phyloP scores from a whole-genome alignment of 2,888 invertebrate genomes.

The Orthosia gothica region DNA sequence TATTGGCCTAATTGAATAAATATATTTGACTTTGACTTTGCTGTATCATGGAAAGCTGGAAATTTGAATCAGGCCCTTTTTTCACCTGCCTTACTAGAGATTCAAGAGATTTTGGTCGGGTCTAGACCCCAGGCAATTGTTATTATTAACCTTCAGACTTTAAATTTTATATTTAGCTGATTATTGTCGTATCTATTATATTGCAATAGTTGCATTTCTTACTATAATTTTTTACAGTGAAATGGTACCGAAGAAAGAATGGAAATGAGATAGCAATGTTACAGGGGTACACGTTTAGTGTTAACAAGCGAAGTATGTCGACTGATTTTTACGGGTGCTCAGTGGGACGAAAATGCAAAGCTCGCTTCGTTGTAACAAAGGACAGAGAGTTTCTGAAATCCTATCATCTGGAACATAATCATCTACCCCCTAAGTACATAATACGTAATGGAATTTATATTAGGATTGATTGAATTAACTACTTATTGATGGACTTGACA shows the following conservation, averaged over 20 bases:
- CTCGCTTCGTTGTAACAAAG: slow-evolving; percentile 25
- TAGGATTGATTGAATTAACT: not conserved
- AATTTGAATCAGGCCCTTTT: no score
- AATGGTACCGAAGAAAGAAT: slow-evolving; percentile 55
- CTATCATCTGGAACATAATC: slow-evolving; percentile 2
- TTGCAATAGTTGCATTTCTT: no score
- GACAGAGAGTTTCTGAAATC: slow-evolving; percentile 8
- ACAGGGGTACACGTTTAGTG: slow-evolving; percentile 72
- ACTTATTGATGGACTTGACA: no score
- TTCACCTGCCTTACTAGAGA: no score
- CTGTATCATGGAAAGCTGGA: no score
- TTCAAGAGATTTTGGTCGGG: no score
- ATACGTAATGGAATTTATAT: slow-evolving; percentile 21
- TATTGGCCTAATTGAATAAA: no score
- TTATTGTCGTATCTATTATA: no score
- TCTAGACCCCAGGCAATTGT: no score
- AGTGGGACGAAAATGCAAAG: slow-evolving; percentile 12
- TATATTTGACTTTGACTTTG: no score
- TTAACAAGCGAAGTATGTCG: not conserved
- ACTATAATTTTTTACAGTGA: slow-evolving; percentile 27
- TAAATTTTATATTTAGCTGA: no score
- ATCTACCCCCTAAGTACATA: slow-evolving; percentile 9
- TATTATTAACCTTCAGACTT: no score
- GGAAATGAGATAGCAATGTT: slow-evolving; percentile 71
- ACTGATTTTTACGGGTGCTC: slow-evolving; percentile 28